Evolutionary conservation across 2,797 vertebrate species (phyloP), one percentile per base, ranked within the genome.

Genomic region (Lepus oiostolus): DNA sequence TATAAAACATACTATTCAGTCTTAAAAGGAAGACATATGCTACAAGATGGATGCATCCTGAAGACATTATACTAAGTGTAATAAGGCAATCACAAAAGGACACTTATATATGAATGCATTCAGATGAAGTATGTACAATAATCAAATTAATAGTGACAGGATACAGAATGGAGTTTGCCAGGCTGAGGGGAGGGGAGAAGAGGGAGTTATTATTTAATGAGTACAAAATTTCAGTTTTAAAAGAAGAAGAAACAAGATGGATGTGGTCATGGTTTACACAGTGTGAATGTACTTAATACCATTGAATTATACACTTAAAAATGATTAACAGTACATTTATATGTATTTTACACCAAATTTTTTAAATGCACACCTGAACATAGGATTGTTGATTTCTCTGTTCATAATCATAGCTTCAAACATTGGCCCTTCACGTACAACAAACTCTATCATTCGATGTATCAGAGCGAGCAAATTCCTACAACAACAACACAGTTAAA

Each of bases 391-490:
- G 98, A 99, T 99, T 98, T 99, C 99, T 99, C 99, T 96, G 98
- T 99, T 99, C 99, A 99, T 99, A 98, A 99, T 99, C 99, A 99
- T 99, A 98, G 99, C 99, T 99, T 99, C 99, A 99, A 99, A 99
- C 99, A 99, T 99, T 85, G 99, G 99, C 97, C 99, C 99, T 98
- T 99, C 99, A 99, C 99, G 99, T 98, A 99, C 99, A 99, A 99
- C 99, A 99, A 99, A 99, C 98, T 99, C 99, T 99, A 99, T 99
- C 99, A 99, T 99, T 98, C 99, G 99, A 98, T 99, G 99, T 98
- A 99, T 99, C 98, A 99, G 98, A 99, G 99, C 99, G 99, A 99
- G 99, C 98, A 99, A 99, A 99, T 99, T 99, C 99, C 99, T 99
- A 99, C 98, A 99, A 99, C 99, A 99, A 99, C 99, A 99, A 99